A percentile compares a stretch with the other conserved stretches of the same genome.
Conservation (phyloP, 2,888 invertebrate genomes). For the Drosophila mayaguana region DNA sequence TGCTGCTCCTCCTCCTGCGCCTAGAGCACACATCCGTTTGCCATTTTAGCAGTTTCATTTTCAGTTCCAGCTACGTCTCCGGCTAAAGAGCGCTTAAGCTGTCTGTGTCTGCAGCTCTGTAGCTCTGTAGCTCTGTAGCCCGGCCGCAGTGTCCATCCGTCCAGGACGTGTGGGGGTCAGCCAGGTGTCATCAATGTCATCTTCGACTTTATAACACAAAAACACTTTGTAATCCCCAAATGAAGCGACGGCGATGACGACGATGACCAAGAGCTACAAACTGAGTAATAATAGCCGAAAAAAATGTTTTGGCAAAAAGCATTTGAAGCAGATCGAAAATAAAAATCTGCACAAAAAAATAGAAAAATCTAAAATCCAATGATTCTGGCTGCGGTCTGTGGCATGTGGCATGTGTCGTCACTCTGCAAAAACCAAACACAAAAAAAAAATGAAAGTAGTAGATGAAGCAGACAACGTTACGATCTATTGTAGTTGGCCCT, state of each 20-base stretch:
- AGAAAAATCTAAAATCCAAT: slow-evolving; percentile 39
- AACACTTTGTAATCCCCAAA: slow-evolving; percentile 82
- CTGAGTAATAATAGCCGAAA: slow-evolving; percentile 4
- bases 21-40: slow-evolving; percentile 10
- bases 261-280: slow-evolving; percentile 19
- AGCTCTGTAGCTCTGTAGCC: not conserved
- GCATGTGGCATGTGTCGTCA: slow-evolving; percentile 40
- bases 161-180: slow-evolving; percentile 59
- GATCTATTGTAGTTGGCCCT: slow-evolving; percentile 73
- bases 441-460: not conserved
- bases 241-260: slow-evolving; percentile 62
- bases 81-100: slow-evolving; percentile 72
- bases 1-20: not conserved
- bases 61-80: slow-evolving; percentile 32
- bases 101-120: slow-evolving; percentile 55
- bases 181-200: slow-evolving; percentile 80
- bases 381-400: slow-evolving; percentile 27
- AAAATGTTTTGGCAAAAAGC: slow-evolving; percentile 20
- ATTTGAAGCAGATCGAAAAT: slow-evolving; percentile 12
- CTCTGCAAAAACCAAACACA: not conserved
- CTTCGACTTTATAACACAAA: slow-evolving; percentile 81
- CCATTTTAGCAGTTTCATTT: slow-evolving; percentile 31
- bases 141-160: not conserved
- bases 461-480: slow-evolving; percentile 18
- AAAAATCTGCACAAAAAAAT: not conserved